These are phyloP conservation scores for Chloebia gouldiae DNA, from an alignment of 2,113 vertebrate species.

Conservation along the genomic window DNA sequence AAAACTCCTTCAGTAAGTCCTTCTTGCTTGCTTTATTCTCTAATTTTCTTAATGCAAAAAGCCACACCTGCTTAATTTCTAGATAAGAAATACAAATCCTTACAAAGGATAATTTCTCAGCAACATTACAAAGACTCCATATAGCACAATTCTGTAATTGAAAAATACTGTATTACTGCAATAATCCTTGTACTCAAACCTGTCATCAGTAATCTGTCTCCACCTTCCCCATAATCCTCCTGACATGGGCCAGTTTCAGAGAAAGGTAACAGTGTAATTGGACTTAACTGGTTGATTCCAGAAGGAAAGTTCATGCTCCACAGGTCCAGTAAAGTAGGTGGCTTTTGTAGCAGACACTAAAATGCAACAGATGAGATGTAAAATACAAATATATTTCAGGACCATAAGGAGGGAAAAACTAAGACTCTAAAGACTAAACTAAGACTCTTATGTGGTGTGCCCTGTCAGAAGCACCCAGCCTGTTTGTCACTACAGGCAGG, in stretches of 20 bases:
- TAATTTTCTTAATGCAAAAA: background rate
- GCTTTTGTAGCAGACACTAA: background rate
- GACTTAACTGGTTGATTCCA: background rate
- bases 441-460: background rate
- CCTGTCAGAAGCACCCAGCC: background rate
- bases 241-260: background rate
- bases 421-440: background rate
- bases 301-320: background rate
- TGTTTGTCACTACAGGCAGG: background rate
- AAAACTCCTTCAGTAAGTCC: background rate
- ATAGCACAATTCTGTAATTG: background rate
- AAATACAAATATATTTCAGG: background rate
- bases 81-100: background rate
- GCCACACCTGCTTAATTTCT: background rate
- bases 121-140: background rate
- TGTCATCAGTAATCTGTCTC: background rate
- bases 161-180: background rate
- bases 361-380: background rate
- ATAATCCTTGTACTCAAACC: background rate
- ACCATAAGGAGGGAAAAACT: background rate
- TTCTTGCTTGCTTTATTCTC: background rate
- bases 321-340: background rate
- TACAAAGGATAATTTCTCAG: background rate
- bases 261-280: background rate
- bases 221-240: background rate